phyloP scores from a whole-genome alignment of 2,888 invertebrate species.

The Lomographa bimaculata region DNA sequence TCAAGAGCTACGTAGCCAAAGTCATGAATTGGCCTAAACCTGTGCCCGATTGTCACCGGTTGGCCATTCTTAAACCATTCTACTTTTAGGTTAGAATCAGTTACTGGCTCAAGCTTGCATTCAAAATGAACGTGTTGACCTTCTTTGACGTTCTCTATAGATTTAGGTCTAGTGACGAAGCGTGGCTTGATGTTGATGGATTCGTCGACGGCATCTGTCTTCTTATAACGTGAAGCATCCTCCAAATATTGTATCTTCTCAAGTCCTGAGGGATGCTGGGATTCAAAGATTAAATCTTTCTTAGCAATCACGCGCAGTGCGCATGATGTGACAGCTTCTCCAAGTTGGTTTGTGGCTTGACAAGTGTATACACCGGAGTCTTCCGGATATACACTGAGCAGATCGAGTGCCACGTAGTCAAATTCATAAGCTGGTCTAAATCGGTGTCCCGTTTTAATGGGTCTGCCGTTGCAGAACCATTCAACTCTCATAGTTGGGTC shows the following conservation, averaged over 20 bases:
- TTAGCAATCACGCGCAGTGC: conserved; percentile 95
- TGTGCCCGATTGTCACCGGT: conserved; percentile 96
- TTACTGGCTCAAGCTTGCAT: conserved; percentile 98
- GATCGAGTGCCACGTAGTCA: conserved; percentile 97
- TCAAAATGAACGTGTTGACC: conserved; percentile 98
- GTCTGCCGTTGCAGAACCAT: conserved; percentile 98
- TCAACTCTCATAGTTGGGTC: conserved; percentile 96
- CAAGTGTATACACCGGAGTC: conserved; percentile 98
- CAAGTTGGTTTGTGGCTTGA: conserved; percentile 96
- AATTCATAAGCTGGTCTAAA: conserved; percentile 98
- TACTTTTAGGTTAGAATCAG: conserved; percentile 97
- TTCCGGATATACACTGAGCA: conserved; percentile 97
- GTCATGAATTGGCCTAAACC: conserved; percentile 98
- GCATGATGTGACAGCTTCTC: conserved; percentile 97
- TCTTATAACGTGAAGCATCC: conserved; percentile 93
- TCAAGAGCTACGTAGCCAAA: conserved; percentile 99
- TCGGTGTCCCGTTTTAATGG: conserved; percentile 95
- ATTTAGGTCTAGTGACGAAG: conserved; percentile 94
- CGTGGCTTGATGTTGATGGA: conserved; percentile 91
- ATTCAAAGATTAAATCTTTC: conserved; percentile 93
- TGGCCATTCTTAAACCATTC: conserved; percentile 98
- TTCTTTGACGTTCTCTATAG: conserved; percentile 92
- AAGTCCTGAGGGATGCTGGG: conserved; percentile 95
- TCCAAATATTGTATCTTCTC: conserved; percentile 96
- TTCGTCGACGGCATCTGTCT: conserved; percentile 92